A percentile compares a stretch with the other conserved stretches of the same genome.
Conservation (phyloP, 2,888 invertebrate genomes). For the Phrixothrix hirtus region DNA sequence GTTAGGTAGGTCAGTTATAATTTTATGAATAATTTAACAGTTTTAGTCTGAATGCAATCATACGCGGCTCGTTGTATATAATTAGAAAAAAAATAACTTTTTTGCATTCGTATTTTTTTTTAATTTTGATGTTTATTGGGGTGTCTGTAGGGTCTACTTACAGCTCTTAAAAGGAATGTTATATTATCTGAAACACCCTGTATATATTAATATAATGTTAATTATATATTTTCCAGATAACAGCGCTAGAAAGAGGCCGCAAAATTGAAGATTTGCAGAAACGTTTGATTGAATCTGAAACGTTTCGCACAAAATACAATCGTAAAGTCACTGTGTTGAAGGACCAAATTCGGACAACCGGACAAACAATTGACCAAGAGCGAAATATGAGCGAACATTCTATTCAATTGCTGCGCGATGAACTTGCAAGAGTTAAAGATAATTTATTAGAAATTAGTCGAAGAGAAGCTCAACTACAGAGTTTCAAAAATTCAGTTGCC, state of each 20-base stretch:
- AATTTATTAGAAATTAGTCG: constrained; percentile 74
- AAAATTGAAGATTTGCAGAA: constrained; percentile 84
- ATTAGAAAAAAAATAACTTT: no score
- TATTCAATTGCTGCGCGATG: constrained; percentile 72
- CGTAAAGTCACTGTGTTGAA: constrained; percentile 72
- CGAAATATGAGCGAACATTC: constrained; percentile 72
- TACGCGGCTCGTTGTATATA: no score
- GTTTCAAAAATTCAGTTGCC: constrained; percentile 67
- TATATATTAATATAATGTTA: no score
- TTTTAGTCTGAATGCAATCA: no score
- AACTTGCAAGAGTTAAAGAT: constrained; percentile 74
- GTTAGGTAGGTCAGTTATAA: no score
- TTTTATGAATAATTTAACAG: no score
- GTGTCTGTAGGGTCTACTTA: no score
- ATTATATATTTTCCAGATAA: constrained; percentile 75
- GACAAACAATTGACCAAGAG: constrained; percentile 72
- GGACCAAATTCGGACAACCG: constrained; percentile 70
- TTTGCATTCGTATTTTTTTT: no score
- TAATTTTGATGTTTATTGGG: no score
- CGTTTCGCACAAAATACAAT: constrained; percentile 73
- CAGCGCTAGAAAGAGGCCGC: constrained; percentile 78
- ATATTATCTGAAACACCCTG: no score
- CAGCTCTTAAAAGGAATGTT: no score
- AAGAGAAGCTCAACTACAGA: constrained; percentile 76
- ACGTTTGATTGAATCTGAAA: constrained; percentile 78